Evolutionary conservation across 2,113 vertebrate species (phyloP), one percentile per base, ranked within the genome.

Genomic region (Gallinago media): DNA sequence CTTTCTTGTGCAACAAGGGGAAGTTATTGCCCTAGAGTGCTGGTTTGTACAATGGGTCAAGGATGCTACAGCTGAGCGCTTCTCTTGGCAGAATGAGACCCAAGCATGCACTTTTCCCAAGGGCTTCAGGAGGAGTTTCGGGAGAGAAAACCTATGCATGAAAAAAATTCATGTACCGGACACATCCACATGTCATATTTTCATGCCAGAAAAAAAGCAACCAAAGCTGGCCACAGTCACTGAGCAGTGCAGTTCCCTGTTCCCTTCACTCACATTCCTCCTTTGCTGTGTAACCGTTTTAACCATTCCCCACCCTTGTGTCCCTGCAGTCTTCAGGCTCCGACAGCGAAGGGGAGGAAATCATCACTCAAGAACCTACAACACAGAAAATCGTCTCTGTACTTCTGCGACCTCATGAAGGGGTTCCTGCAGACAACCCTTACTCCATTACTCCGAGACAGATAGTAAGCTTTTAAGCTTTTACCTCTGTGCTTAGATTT

Each of bases 381-480:
- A 6, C 19, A 13, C 95, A 95, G 85, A 98, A 98, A 49, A 93
- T 98, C 2, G 31, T 99, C 90, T 98, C 98, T 3, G 98, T 99
- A 8, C 85, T 98, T 85, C 54, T 99, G 76, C 98, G 96, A 55
- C 97, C 97, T 59, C 99, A 99, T 2, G 97, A 98, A 40, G 99
- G 99, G 8, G 93, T 96, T 58, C 93, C 94, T 52, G 98, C 98
- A 1, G 98, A 98, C 89, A 98, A 93, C 65, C 98, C 98, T 15
- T 99, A 98, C 98, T 98, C 93, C 58, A 47, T 99, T 96, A 98
- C 98, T 75, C 99, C 99, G 38, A 98, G 97, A 90, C 99, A 99
- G 93, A 97, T 98, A 78, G 99, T 99, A 98, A 88, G 98, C 31
- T 50, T 49, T 54, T 99, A 98, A 88, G 98, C 31, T 50, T 49